phyloP scores from a whole-genome alignment of 2,797 vertebrate genomes.

The Periophthalmus magnuspinnatus region DNA sequence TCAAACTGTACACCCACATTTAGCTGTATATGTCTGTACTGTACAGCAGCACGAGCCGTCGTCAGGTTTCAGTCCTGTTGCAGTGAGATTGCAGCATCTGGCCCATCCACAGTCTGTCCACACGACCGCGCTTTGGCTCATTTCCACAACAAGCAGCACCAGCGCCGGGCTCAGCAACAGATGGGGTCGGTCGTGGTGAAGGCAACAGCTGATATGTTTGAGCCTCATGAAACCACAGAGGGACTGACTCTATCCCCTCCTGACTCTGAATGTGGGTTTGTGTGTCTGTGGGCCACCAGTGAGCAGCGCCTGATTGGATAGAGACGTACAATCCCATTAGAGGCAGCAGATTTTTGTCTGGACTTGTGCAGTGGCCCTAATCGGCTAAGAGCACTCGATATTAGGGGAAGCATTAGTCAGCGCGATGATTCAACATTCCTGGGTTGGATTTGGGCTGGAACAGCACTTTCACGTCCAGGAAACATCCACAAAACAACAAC shows the following conservation, averaged over 20 bases:
- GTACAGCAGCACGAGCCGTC: neutral
- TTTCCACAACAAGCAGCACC: neutral
- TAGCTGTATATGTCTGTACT: conserved; percentile 6
- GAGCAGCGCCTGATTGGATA: conserved; percentile 43
- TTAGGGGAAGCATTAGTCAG: conserved; percentile 59
- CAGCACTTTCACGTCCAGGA: conserved; percentile 38
- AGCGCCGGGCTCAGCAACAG: conserved; percentile 49
- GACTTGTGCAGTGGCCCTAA: conserved; percentile 40
- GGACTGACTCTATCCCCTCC: conserved; percentile 47
- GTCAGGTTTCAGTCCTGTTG: neutral
- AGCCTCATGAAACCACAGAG: conserved; percentile 41
- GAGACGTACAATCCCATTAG: conserved; percentile 62
- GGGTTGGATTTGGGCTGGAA: conserved; percentile 39
- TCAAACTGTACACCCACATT: neutral
- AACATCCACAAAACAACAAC: conserved; percentile 38
- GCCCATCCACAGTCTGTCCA: conserved; percentile 2
- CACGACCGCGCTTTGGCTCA: neutral
- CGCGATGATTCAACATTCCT: conserved; percentile 69
- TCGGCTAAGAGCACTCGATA: conserved; percentile 46
- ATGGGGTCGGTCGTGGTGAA: conserved; percentile 45
- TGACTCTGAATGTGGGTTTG: conserved; percentile 30
- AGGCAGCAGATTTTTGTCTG: conserved; percentile 56
- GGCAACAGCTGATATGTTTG: conserved; percentile 46
- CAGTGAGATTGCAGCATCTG: conserved; percentile 44
- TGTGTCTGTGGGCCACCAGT: conserved; percentile 35